Conservation (phyloP, 1,140 invertebrate genomes). For the Drosophila rhopaloa region DNA sequence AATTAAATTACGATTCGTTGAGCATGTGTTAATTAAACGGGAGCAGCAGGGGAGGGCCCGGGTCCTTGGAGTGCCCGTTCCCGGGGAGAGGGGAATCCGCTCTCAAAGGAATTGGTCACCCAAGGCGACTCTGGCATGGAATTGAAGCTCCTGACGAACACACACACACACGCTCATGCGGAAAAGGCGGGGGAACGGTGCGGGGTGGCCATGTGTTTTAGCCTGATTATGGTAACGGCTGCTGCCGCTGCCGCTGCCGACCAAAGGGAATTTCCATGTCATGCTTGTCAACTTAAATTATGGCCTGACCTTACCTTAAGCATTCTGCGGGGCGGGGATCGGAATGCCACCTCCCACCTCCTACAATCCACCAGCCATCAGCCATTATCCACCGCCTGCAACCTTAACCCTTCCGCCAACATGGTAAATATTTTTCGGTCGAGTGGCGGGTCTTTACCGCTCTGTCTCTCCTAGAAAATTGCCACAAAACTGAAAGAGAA, state of each 20-base stretch:
- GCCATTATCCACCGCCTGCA: not conserved
- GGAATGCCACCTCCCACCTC: conserved; percentile 22
- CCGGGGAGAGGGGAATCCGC: conserved; percentile 18
- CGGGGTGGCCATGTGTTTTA: conserved; percentile 68
- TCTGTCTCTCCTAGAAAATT: not conserved
- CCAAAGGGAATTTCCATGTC: conserved; percentile 79
- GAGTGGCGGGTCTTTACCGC: conserved; percentile 40
- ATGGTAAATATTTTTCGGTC: conserved; percentile 49
- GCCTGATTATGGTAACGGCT: conserved; percentile 69
- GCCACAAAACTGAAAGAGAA: conserved; percentile 40
- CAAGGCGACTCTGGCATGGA: conserved; percentile 48
- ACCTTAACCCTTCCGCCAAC: conserved; percentile 12
- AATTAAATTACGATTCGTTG: conserved; percentile 84
- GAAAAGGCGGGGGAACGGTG: not conserved
- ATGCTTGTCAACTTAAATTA: conserved; percentile 81
- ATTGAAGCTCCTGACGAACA: conserved; percentile 33
- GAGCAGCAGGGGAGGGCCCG: conserved; percentile 35
- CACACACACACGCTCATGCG: conserved; percentile 16
- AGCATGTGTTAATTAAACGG: conserved; percentile 84
- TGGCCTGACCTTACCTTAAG: conserved; percentile 75
- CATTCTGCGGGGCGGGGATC: conserved; percentile 24
- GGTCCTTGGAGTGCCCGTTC: conserved; percentile 56
- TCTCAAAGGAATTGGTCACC: conserved; percentile 59
- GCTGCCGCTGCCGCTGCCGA: conserved; percentile 33
- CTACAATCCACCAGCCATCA: not conserved